Conservation (phyloP, 2,113 vertebrate species). For the Hiodon alosoides region DNA sequence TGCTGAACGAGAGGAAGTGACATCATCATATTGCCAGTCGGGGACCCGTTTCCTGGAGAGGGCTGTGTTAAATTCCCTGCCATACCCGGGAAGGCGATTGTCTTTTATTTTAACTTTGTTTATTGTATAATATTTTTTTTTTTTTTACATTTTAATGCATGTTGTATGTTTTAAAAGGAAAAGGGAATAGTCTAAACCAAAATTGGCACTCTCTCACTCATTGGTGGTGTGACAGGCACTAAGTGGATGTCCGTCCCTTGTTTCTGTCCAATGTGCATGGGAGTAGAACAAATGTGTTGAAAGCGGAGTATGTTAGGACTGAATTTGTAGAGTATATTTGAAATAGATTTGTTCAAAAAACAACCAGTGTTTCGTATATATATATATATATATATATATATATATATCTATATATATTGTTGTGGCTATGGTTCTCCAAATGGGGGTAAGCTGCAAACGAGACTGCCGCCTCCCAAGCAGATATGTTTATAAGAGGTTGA, state of each 20-base stretch:
- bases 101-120: background rate
- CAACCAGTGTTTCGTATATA: too few species aligned
- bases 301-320: background rate
- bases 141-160: constrained; percentile 20
- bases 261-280: background rate
- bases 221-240: constrained; percentile 21
- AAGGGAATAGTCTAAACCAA: constrained; percentile 27
- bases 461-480: background rate
- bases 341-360: background rate
- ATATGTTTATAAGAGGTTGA: background rate
- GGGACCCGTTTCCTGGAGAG: background rate
- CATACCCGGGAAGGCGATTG: constrained; percentile 20
- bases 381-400: too few species aligned
- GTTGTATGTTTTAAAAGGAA: constrained; percentile 28
- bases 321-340: background rate
- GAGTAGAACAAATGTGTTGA: background rate
- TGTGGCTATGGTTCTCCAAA: too few species aligned
- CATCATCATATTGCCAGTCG: background rate
- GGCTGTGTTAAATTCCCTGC: constrained; percentile 34
- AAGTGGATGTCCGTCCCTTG: constrained; percentile 16
- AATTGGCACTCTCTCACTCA: constrained; percentile 3
- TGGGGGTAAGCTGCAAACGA: too few species aligned
- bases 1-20: constrained; percentile 25
- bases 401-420: too few species aligned
- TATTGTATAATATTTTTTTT: background rate